phyloP scores from a whole-genome alignment of 1,140 invertebrate species.

The Bombus cullumanus region DNA sequence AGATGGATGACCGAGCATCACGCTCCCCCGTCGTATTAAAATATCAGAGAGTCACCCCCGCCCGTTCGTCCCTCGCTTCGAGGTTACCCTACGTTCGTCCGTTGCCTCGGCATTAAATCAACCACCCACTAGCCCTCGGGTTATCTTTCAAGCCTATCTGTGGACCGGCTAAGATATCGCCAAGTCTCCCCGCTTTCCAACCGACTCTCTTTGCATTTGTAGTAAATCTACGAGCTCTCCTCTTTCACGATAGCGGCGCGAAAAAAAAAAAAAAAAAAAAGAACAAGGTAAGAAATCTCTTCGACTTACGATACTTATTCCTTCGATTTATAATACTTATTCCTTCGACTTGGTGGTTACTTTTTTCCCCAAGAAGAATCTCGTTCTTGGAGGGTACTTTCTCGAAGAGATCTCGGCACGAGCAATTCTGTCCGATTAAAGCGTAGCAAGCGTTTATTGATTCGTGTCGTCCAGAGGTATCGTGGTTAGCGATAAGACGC shows the following conservation, averaged over 20 bases:
- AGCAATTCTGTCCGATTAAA: too few relatives aligned
- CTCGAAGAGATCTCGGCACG: too few relatives aligned
- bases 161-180: constrained; percentile 70
- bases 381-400: too few relatives aligned
- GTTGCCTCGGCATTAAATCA: constrained; percentile 74
- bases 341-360: too few relatives aligned
- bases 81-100: constrained; percentile 28
- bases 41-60: constrained; percentile 69
- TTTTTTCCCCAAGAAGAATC: too few relatives aligned
- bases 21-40: constrained; percentile 75
- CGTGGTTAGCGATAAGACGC: too few relatives aligned
- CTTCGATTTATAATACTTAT: too few relatives aligned
- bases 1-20: constrained; percentile 78
- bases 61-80: constrained; percentile 13
- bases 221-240: constrained; percentile 49
- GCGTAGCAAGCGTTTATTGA: too few relatives aligned
- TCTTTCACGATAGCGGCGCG: not conserved
- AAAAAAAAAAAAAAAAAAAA: not conserved
- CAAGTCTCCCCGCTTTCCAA: constrained; percentile 44
- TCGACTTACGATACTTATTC: not conserved
- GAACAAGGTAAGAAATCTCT: not conserved
- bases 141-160: constrained; percentile 77
- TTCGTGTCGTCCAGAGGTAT: too few relatives aligned
- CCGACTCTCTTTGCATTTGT: constrained; percentile 57
- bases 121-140: constrained; percentile 75